Percentiles rank a stretch among this genome's conserved stretches.
Evolutionary conservation across 2,888 invertebrate species (phyloP).

Genomic region (Euplagia quadripunctaria): DNA sequence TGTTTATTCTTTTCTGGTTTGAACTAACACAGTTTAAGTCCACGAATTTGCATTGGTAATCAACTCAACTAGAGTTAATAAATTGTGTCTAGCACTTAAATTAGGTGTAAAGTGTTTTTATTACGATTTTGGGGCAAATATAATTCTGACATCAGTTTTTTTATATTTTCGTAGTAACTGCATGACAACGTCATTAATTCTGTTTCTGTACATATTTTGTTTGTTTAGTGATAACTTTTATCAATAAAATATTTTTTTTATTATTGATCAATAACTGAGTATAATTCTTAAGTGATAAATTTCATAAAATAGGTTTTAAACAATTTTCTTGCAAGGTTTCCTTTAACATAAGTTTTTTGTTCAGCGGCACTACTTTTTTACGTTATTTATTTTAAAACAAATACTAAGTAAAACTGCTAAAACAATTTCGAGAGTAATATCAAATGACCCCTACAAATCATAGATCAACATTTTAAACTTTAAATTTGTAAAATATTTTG

Average conservation of each 20-base stretch:
- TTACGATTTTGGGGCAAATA: too few relatives aligned
- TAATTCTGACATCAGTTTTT: too few relatives aligned
- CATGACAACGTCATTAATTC: too few relatives aligned
- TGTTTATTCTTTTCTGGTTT: not conserved
- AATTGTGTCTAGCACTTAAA: not conserved
- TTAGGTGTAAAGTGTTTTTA: not conserved
- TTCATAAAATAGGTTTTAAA: too few relatives aligned
- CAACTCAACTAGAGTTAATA: not conserved
- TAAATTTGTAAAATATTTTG: not conserved
- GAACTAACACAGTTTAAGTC: not conserved
- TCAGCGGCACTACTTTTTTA: not conserved
- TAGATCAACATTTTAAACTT: not conserved
- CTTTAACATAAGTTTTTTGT: not conserved
- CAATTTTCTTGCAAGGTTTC: not conserved
- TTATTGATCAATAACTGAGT: too few relatives aligned
- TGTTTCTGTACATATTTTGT: too few relatives aligned
- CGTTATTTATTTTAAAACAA: not conserved
- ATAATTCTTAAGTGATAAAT: too few relatives aligned
- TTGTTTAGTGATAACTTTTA: too few relatives aligned
- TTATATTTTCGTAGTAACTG: too few relatives aligned
- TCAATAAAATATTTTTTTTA: too few relatives aligned
- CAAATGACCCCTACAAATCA: not conserved
- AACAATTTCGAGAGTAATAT: not conserved
- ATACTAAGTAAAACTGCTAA: too few relatives aligned
- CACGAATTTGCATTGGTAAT: not conserved